phyloP scores from a whole-genome alignment of 2,888 invertebrate genomes.

The Dioctria rufipes region DNA sequence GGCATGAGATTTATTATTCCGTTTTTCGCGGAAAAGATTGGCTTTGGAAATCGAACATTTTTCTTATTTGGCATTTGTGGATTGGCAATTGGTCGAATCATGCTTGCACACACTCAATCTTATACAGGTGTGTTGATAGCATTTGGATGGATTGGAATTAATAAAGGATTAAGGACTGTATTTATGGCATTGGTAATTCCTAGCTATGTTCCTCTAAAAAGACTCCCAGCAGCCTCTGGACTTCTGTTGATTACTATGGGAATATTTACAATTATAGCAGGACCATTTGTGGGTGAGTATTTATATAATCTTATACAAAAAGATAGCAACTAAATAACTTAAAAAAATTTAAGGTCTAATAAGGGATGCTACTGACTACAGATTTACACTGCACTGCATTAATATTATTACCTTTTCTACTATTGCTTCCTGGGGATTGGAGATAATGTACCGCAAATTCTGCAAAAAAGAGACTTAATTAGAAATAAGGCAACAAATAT shows the following conservation, averaged over 20 bases:
- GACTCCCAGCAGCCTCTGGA: conserved; percentile 81
- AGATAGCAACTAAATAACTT: background rate
- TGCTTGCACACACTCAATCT: conserved; percentile 75
- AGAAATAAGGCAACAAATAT: no score
- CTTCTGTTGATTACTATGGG: conserved; percentile 80
- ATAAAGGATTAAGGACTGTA: conserved; percentile 81
- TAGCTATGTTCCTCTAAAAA: conserved; percentile 79
- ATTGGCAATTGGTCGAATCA: conserved; percentile 77
- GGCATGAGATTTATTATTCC: conserved; percentile 78
- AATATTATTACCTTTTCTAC: conserved; percentile 79
- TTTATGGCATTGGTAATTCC: conserved; percentile 84
- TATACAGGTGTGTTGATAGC: conserved; percentile 74
- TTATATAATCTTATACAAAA: background rate
- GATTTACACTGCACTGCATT: conserved; percentile 77
- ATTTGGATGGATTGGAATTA: conserved; percentile 79
- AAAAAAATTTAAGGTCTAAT: conserved; percentile 74
- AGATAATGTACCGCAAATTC: conserved; percentile 65
- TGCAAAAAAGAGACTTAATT: no score
- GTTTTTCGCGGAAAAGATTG: conserved; percentile 78
- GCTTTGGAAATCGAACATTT: conserved; percentile 81
- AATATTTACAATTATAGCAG: conserved; percentile 75
- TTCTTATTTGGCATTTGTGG: conserved; percentile 79
- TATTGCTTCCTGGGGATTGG: conserved; percentile 77
- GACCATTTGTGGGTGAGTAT: conserved; percentile 79
- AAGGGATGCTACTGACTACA: conserved; percentile 76